Base-by-base conservation (phyloP, 2,113 vertebrate genomes). In the Craseonycteris thonglongyai region DNA sequence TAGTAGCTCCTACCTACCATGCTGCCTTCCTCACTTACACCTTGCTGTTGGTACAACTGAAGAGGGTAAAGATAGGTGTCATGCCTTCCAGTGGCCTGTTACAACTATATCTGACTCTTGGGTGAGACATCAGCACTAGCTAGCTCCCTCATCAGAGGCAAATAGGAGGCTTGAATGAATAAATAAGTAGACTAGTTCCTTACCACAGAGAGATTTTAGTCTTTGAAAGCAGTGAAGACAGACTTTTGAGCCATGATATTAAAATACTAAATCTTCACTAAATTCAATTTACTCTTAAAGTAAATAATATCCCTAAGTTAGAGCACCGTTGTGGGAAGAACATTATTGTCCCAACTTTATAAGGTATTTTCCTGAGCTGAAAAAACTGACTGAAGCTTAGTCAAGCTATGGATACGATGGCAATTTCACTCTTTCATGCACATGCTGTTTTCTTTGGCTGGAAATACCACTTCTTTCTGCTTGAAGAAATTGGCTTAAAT, bases 181-280 rank as follows among this genome's bases (percentile, higher is more conserved):
- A 38, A 72, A 28, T 61, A 38, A 45, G 7, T 8, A 35, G 26
- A 84, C 38, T 38, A 88, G 18, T 75, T 81, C 76, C 35, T 81
- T 12, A 90, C 10, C 33, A 76, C 42, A 42, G 42, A 14, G 21
- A 21, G 11, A 84, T 75, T 72, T 45, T 93, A n/a, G n/a, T 28
- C 38, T 92, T 93, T 83, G 75, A 86, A 68, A 59, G 6, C 9
- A 76, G 33, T 47, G 42, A 3, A 85, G 33, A 26, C 16, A 76
- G 10, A 88, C 91, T 95, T 90, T 51, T 33, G 94, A 88, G 22
- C 15, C 14, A 54, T 40, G 7, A 15, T 63, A 82, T 75, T 78
- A 68, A 95, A 95, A 91, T 56, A 71, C 18, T 59, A 75, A 89
- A 75, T 80, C 24, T 81, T 88, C 68, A 59, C 33, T 76, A 93